Evolutionary conservation across 1,140 invertebrate genomes (phyloP), one percentile per base, ranked within the genome.

Genomic region (Leptinotarsa lineolata): DNA sequence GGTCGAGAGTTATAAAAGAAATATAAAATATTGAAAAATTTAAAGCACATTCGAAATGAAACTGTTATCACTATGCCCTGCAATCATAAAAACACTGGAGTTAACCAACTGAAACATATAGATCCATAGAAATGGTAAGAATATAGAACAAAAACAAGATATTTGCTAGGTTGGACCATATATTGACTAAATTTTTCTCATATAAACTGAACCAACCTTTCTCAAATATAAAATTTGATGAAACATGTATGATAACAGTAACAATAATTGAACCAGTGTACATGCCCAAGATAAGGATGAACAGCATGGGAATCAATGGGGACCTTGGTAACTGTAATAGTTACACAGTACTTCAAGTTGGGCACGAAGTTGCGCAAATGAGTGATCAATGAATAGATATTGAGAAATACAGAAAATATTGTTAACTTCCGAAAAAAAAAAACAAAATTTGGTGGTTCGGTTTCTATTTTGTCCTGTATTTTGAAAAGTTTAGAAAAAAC

Each of bases 71-170:
- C 46, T 15, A 16, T 48, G 46, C 12, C 46, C 46, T 48, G 46
- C 12, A 61, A 61, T 61, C 60, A 61, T 61, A 18, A 61, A 61
- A 61, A 18, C 8, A 61, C 5, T 61, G 18, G 13, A 61, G 60
- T 20, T 61, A 22, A 61, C 60, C 60, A 61, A 15, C 60, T 61
- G 3, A 61, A 61, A 61, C 60, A 61, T 16, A 18, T 22, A 61
- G 15, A 61, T 61, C 60, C 18, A 61, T 61, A 18, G 6, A 61
- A 61, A 61, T 61, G 60, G 60, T 61, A 20, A 61, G n/a, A 58
- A 58, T 58, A 58, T 58, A 58, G 5, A 58, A 58, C 54, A 58
- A 58, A 58, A 58, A 4, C 54, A 58, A 16, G 4, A 58, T 18
- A 58, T 58, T 58, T 15, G 54, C 15, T 58, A 18, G 54, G 18